Conservation (phyloP, 2,797 vertebrate species). For the Bradypus variegatus region DNA sequence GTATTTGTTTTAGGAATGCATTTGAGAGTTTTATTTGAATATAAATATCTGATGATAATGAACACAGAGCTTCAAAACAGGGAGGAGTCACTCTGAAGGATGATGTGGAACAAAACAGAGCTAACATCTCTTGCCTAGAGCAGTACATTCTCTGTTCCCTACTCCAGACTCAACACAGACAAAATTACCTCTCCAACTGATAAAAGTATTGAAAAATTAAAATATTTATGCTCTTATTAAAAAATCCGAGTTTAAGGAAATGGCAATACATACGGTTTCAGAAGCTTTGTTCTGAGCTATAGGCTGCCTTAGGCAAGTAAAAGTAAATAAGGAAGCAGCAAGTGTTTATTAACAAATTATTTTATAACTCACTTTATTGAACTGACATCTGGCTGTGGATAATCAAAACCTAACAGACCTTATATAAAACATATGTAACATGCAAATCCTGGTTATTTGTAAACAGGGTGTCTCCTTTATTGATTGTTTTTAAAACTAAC, state of each 20-base stretch:
- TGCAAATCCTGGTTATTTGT: neutral
- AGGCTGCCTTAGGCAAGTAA: neutral
- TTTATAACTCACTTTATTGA: neutral
- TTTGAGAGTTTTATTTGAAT: neutral
- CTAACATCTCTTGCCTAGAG: neutral
- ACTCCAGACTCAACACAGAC: fast-evolving
- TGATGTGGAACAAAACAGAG: neutral
- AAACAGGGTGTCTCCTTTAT: neutral
- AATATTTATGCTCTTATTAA: neutral
- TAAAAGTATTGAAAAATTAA: neutral
- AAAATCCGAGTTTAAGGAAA: neutral
- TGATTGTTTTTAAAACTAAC: neutral
- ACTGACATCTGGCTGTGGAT: neutral
- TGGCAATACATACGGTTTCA: neutral
- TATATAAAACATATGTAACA: neutral
- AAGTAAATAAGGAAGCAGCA: neutral
- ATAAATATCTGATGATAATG: neutral
- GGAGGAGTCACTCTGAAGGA: neutral
- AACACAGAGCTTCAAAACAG: neutral
- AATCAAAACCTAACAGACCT: neutral
- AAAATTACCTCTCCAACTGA: neutral
- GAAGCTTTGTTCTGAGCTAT: neutral
- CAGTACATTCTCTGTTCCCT: neutral
- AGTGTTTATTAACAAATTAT: neutral
- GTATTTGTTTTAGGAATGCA: neutral